Evolutionary conservation across 2,888 invertebrate species (phyloP).

Genomic region (Meandrusa payeni): DNA sequence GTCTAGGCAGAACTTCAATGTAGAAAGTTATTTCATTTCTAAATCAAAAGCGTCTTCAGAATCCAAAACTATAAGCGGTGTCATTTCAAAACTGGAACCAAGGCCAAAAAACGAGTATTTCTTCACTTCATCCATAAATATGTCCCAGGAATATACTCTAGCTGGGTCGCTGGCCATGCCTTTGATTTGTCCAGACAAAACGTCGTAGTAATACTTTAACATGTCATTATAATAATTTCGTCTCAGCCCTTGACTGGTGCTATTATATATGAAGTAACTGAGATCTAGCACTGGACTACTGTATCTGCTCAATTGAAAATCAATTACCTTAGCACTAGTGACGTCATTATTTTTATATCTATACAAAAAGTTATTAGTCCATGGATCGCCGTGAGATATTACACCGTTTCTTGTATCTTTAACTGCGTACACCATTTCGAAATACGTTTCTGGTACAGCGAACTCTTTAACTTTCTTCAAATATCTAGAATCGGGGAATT

Average conservation of each 20-base stretch:
- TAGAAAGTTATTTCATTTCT: slow-evolving; percentile 86
- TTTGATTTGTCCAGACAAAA: slow-evolving; percentile 70
- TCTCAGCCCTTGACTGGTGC: slow-evolving; percentile 82
- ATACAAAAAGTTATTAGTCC: slow-evolving; percentile 87
- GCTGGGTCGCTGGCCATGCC: slow-evolving; percentile 82
- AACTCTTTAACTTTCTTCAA: slow-evolving; percentile 78
- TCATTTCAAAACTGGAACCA: slow-evolving; percentile 81
- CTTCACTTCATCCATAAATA: slow-evolving; percentile 77
- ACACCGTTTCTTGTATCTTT: slow-evolving; percentile 68
- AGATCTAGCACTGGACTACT: slow-evolving; percentile 81
- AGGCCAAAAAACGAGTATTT: slow-evolving; percentile 79
- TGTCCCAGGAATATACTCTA: slow-evolving; percentile 72
- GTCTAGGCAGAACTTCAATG: slow-evolving; percentile 64
- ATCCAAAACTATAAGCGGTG: slow-evolving; percentile 77
- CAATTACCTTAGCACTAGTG: slow-evolving; percentile 80
- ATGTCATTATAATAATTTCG: too few relatives aligned
- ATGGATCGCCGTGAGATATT: slow-evolving; percentile 86
- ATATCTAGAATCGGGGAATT: slow-evolving; percentile 82
- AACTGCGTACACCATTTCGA: slow-evolving; percentile 67
- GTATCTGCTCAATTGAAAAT: slow-evolving; percentile 84
- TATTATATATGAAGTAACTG: slow-evolving; percentile 76
- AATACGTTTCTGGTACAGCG: slow-evolving; percentile 71
- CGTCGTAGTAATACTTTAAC: slow-evolving; percentile 19
- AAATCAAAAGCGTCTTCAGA: slow-evolving; percentile 80
- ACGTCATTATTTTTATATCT: slow-evolving; percentile 51